These are phyloP conservation scores for Cottoperca gobio DNA, from an alignment of 2,797 vertebrate species.

Conservation along the genomic window DNA sequence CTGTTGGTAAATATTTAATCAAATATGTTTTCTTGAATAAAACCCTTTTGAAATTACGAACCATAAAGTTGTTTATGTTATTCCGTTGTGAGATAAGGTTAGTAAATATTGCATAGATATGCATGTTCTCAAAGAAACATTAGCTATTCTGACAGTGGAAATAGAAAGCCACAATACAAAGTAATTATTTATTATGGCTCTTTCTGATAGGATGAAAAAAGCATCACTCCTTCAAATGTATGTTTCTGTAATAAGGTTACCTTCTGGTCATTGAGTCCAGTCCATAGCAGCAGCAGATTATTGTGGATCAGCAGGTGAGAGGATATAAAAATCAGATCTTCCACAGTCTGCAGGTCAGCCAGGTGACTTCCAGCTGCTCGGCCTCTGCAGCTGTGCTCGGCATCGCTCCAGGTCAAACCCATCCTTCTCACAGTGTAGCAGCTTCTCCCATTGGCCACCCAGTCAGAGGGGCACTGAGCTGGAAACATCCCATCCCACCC, in stretches of 20 bases:
- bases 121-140: background rate
- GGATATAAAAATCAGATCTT: slow-evolving; percentile 84
- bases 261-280: slow-evolving; percentile 87
- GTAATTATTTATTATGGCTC: background rate
- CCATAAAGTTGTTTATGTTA: background rate
- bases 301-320: slow-evolving; percentile 80
- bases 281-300: slow-evolving; percentile 89
- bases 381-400: slow-evolving; percentile 76
- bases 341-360: slow-evolving; percentile 83
- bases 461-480: slow-evolving; percentile 87
- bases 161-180: background rate
- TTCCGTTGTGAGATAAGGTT: background rate
- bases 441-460: slow-evolving; percentile 85
- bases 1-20: background rate
- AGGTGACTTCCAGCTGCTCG: slow-evolving; percentile 82
- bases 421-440: slow-evolving; percentile 84
- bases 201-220: background rate
- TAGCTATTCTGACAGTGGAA: background rate
- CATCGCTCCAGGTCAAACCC: slow-evolving; percentile 82
- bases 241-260: slow-evolving; percentile 63
- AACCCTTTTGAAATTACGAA: background rate
- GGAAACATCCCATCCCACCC: slow-evolving; percentile 3
- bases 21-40: background rate
- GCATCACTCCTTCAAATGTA: background rate
- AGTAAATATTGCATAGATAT: slow-evolving; percentile 7